These are phyloP conservation scores for Clupea harengus DNA, from an alignment of 2,113 vertebrate genomes.

Conservation along the genomic window DNA sequence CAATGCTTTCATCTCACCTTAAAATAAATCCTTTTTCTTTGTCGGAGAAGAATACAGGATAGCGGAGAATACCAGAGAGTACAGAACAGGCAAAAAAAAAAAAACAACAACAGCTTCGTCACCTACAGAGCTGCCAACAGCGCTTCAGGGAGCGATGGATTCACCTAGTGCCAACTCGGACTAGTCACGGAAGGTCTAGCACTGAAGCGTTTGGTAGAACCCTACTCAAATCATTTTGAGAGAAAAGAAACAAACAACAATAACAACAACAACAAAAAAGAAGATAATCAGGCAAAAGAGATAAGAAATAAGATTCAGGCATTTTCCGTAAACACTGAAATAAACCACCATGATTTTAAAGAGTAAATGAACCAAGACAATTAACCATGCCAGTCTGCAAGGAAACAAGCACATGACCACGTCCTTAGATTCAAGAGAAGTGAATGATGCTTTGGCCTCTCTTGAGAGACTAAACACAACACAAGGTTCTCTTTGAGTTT, in stretches of 20 bases:
- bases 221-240: background rate
- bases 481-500: background rate
- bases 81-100: constrained; percentile 7
- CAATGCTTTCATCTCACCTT: constrained; percentile 33
- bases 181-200: constrained; percentile 4
- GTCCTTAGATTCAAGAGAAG: background rate
- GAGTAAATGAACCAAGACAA: background rate
- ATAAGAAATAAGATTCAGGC: constrained; percentile 10
- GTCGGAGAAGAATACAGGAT: constrained; percentile 35
- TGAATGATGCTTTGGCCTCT: background rate
- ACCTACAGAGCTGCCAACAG: background rate
- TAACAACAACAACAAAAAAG: background rate
- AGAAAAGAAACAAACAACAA: background rate
- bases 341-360: background rate
- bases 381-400: background rate
- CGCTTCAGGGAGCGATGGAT: background rate
- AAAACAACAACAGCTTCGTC: background rate
- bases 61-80: background rate
- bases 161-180: background rate
- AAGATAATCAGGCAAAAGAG: constrained; percentile 4
- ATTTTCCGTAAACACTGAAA: background rate
- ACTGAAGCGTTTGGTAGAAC: background rate
- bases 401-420: background rate
- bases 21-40: background rate
- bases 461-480: background rate